Evolutionary conservation across 2,113 vertebrate genomes (phyloP).

Genomic region (Agapornis roseicollis): DNA sequence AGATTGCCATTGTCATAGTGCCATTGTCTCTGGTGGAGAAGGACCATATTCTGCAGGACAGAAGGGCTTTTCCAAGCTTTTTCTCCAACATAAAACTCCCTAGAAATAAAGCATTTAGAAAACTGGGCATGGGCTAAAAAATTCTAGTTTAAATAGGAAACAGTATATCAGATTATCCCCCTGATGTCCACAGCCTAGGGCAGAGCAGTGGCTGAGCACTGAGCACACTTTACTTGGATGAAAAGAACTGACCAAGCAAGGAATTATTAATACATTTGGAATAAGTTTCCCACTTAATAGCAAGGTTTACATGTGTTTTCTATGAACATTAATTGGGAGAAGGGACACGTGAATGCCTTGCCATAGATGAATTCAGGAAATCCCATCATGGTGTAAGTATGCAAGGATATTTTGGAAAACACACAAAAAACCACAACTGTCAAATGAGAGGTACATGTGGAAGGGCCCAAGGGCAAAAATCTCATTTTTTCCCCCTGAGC

Average conservation of each 20-base stretch:
- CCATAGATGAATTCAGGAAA: conserved; percentile 36
- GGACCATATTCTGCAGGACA: background rate
- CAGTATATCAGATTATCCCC: background rate
- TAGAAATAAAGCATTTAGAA: background rate
- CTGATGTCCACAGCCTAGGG: background rate
- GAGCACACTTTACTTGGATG: background rate
- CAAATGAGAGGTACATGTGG: background rate
- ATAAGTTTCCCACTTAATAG: background rate
- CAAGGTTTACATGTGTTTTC: background rate
- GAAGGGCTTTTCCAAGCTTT: background rate
- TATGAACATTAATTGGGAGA: conserved; percentile 8
- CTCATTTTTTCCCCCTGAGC: background rate
- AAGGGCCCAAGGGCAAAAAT: background rate
- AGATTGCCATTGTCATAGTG: background rate
- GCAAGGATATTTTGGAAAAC: conserved; percentile 49
- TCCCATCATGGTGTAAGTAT: conserved; percentile 39
- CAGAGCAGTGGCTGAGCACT: background rate
- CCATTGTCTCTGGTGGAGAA: background rate
- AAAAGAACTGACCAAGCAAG: background rate
- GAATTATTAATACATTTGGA: conserved; percentile 15
- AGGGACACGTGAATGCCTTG: background rate
- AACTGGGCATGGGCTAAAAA: background rate
- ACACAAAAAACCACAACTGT: background rate
- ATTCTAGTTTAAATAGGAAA: background rate
- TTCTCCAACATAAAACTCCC: background rate